A percentile compares a stretch with the other conserved stretches of the same genome.
Conservation (phyloP, 2,113 vertebrate species). For the Copsychus sechellarum region DNA sequence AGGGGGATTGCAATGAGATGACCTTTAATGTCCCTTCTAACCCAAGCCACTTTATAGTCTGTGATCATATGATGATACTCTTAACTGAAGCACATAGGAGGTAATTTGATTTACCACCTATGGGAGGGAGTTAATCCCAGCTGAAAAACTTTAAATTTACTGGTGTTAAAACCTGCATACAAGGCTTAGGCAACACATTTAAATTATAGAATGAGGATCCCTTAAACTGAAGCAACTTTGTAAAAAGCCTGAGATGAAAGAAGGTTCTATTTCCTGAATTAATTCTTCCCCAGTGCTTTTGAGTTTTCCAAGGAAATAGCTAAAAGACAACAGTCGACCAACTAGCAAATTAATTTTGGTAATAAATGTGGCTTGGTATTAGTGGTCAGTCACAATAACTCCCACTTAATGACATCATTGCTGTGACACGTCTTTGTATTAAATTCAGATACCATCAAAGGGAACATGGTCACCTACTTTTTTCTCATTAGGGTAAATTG, state of each 20-base stretch:
- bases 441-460: not conserved
- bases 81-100: not conserved
- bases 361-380: not conserved
- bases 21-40: not conserved
- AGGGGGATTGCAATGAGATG: fast-evolving
- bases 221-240: not conserved
- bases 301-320: not conserved
- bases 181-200: not conserved
- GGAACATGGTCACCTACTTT: not conserved
- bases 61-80: too few relatives aligned
- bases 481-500: not conserved
- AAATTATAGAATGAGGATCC: not conserved
- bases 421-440: not conserved
- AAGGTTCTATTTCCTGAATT: not conserved
- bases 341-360: not conserved
- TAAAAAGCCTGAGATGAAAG: not conserved
- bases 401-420: not conserved
- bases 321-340: not conserved
- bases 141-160: not conserved
- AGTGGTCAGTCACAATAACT: not conserved
- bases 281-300: not conserved
- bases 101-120: not conserved
- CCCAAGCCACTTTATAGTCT: not conserved
- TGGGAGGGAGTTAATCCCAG: not conserved
- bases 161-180: not conserved